phyloP scores from a whole-genome alignment of 2,113 vertebrate genomes.

The Deroptyus accipitrinus region DNA sequence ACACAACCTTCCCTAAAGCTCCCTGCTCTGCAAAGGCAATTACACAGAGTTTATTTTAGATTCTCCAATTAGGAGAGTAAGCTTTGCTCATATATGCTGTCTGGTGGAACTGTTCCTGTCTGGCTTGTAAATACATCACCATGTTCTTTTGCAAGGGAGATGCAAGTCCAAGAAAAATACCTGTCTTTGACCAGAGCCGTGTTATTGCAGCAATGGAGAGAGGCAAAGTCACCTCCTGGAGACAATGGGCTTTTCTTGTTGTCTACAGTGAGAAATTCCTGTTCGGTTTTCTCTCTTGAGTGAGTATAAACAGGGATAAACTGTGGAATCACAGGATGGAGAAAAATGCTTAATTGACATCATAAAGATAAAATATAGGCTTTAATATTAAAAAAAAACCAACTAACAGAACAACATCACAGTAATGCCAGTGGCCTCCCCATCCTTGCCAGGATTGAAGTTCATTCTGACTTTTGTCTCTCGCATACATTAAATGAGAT shows the following conservation, averaged over 20 bases:
- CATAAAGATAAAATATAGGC: not conserved
- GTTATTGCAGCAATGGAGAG: not conserved
- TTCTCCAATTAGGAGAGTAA: not conserved
- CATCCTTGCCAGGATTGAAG: not conserved
- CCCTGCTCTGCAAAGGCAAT: conserved; percentile 7
- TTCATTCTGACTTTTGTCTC: not conserved
- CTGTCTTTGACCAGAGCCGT: not conserved
- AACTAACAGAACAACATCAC: not conserved
- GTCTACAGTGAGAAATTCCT: not conserved
- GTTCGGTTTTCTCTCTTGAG: not conserved
- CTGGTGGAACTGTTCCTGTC: not conserved
- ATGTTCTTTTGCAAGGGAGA: not conserved
- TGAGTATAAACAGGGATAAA: not conserved
- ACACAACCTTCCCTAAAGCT: not conserved
- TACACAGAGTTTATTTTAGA: conserved; percentile 9
- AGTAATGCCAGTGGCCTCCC: not conserved
- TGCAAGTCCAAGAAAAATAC: not conserved
- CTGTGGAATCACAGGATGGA: not conserved
- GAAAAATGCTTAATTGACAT: not conserved
- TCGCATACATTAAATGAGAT: not conserved
- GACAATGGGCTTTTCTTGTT: not conserved
- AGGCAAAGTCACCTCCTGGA: not conserved
- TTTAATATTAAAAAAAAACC: not conserved
- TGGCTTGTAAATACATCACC: not conserved
- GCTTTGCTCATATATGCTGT: not conserved